These are phyloP conservation scores for Murina feae DNA, from an alignment of 2,113 vertebrate species.

Conservation along the genomic window DNA sequence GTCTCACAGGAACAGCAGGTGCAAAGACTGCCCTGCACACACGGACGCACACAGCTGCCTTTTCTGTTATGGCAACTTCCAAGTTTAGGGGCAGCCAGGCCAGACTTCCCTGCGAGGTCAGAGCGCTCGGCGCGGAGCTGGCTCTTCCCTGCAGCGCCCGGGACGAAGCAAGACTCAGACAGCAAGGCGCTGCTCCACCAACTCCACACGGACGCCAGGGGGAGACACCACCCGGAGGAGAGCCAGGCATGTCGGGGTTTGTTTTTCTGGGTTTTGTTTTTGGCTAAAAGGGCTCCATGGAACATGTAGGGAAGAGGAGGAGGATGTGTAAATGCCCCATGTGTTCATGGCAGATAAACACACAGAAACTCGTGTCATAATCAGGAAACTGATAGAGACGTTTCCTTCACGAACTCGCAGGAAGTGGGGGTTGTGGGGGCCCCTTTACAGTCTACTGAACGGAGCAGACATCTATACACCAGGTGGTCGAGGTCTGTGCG, in stretches of 20 bases:
- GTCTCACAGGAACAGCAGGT: background rate
- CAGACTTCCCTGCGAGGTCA: background rate
- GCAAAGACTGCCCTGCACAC: background rate
- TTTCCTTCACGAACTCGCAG: background rate
- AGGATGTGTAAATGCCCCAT: background rate
- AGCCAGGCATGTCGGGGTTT: background rate
- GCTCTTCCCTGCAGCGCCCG: background rate
- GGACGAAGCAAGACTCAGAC: background rate
- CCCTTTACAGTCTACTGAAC: background rate
- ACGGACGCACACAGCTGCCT: background rate
- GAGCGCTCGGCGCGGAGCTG: background rate
- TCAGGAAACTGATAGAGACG: background rate
- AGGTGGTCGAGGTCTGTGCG: background rate
- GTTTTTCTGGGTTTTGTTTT: too few relatives aligned
- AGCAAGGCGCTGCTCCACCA: background rate
- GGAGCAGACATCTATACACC: background rate
- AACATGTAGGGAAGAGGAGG: background rate
- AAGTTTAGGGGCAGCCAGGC: background rate
- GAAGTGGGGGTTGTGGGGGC: background rate
- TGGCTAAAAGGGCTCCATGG: background rate
- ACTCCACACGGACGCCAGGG: background rate
- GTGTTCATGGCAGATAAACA: background rate
- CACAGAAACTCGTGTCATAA: background rate
- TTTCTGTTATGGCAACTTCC: background rate
- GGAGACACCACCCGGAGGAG: background rate